Base-by-base conservation (phyloP, 1,140 invertebrate species). In the Apis dorsata region DNA sequence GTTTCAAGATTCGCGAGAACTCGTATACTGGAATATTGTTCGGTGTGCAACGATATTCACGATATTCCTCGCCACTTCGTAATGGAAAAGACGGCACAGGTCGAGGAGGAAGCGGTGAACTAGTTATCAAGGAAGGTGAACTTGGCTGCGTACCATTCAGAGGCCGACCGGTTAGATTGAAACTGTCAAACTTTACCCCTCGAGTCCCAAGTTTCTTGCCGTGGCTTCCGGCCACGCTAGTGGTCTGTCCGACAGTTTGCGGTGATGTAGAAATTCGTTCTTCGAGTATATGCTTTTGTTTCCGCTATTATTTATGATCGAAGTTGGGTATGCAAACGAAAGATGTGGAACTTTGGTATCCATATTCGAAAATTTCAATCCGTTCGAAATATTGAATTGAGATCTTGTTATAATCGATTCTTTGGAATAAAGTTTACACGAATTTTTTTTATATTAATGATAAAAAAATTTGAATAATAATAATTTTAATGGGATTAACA, bases 151-250 rank as follows among this genome's bases (percentile, higher is more conserved):
- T 74, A 85, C 53, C 53, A 78, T 81, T 83, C 79, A 62, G 34
- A 57, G 72, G 57, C 68, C 82, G 83, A 87, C 86, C 74, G 77
- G 79, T 68, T 86, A 86, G 88, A 90, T 90, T 88, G 88, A 90
- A 90, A 90, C 89, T 90, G 86, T 90, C 90, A 90, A 90, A 90
- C 81, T 90, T 87, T 81, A 69, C n/a, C 28, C 60, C 34, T 63
- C 66, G 71, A 78, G 66, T 69, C 63, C 17, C 53, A 83, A 85
- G 59, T 83, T 83, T 83, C 76, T 81, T 77, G 72, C 74, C 85
- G 62, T 79, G 74, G 68, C 86, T 86, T 84, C 73, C 81, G 76
- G 71, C 51, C 74, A 60, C 17, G 69, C 34, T 81, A 62, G 44
- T 81, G 68, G 44, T 51, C 81, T 49, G 69, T 44, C 53, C 63